These are phyloP conservation scores for Acyrthosiphon pisum DNA, from an alignment of 1,140 invertebrate genomes.

Conservation along the genomic window DNA sequence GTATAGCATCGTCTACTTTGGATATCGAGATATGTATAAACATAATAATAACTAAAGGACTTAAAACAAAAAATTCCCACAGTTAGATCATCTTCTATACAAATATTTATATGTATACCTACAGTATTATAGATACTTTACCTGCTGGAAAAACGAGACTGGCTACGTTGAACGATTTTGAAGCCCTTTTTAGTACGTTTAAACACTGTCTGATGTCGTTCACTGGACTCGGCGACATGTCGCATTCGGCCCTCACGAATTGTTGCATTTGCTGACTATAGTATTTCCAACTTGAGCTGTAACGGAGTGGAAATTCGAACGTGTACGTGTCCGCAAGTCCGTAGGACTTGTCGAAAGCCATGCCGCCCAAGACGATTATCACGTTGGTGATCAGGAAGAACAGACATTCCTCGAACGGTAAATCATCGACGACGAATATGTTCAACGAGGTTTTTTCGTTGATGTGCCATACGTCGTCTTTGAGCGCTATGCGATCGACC, in stretches of 20 bases:
- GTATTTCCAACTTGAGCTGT: not conserved
- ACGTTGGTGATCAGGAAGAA: slow-evolving; percentile 47
- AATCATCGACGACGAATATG: not conserved
- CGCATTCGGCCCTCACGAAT: slow-evolving; percentile 3
- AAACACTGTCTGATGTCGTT: slow-evolving; percentile 35
- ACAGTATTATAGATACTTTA: not conserved
- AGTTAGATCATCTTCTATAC: not conserved
- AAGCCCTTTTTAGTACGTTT: slow-evolving; percentile 21
- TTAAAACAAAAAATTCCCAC: not conserved
- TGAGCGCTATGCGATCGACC: slow-evolving; percentile 38
- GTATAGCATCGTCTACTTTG: not conserved
- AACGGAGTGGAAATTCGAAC: not conserved
- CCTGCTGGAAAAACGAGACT: slow-evolving; percentile 48
- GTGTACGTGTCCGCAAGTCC: slow-evolving; percentile 30
- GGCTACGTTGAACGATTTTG: slow-evolving; percentile 41
- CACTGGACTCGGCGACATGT: not conserved
- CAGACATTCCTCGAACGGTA: slow-evolving; percentile 41
- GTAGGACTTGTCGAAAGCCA: slow-evolving; percentile 42
- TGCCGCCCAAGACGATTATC: slow-evolving; percentile 14
- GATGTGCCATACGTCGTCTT: slow-evolving; percentile 42
- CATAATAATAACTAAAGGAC: not conserved
- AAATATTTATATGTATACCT: not conserved
- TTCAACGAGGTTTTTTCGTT: slow-evolving; percentile 49
- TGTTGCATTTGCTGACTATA: not conserved
- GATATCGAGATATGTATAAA: not conserved